Evolutionary conservation across 2,797 vertebrate species (phyloP).

Genomic region (Crocodylus rhombifer): DNA sequence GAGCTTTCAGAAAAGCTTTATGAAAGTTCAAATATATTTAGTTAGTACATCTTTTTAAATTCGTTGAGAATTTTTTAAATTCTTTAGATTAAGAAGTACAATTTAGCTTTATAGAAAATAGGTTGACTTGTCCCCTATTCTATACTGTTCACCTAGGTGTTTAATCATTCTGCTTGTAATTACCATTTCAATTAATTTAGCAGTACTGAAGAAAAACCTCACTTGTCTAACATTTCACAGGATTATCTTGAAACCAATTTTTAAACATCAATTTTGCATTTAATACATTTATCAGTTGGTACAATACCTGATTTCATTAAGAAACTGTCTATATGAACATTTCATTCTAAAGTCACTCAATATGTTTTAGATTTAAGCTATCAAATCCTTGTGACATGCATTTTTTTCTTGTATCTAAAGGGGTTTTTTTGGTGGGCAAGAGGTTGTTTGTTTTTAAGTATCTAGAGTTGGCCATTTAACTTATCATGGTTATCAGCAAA

Average conservation of each 20-base stretch:
- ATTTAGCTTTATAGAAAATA: background rate
- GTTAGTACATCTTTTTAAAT: background rate
- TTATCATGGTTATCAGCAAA: background rate
- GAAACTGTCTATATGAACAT: background rate
- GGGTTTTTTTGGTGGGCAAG: background rate
- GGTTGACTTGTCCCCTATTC: background rate
- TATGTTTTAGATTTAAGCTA: background rate
- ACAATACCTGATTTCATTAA: conserved; percentile 29
- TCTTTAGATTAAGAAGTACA: background rate
- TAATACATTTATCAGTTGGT: background rate
- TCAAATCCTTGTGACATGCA: background rate
- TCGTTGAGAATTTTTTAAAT: background rate
- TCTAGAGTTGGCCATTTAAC: background rate
- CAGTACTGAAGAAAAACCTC: conserved; percentile 2
- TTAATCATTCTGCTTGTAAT: conserved; percentile 21
- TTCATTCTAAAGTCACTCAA: background rate
- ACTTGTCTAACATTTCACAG: conserved; percentile 29
- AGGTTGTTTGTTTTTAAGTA: background rate
- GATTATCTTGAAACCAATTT: background rate
- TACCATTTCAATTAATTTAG: background rate
- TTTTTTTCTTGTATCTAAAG: background rate
- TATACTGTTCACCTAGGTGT: background rate
- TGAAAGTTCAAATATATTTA: background rate
- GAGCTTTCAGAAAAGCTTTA: background rate
- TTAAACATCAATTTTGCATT: background rate